Evolutionary conservation across 2,113 vertebrate genomes (phyloP).

Genomic region (Balaeniceps rex): DNA sequence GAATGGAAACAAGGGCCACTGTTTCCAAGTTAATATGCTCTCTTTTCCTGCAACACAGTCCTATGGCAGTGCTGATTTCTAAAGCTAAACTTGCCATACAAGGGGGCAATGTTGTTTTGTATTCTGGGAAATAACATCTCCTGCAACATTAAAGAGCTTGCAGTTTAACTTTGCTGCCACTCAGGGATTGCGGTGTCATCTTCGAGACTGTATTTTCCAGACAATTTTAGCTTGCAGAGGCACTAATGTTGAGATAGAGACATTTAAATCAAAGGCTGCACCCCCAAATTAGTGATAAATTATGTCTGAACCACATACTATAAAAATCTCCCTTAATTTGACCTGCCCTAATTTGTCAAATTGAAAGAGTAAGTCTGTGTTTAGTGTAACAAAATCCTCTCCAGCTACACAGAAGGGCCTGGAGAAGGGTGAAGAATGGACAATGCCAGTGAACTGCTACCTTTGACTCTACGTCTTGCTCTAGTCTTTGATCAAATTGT

Average conservation of each 20-base stretch:
- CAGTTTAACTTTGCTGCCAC: neutral
- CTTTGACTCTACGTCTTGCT: neutral
- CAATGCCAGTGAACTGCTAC: neutral
- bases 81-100: neutral
- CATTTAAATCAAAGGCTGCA: neutral
- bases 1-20: neutral
- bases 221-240: neutral
- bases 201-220: neutral
- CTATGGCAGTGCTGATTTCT: neutral
- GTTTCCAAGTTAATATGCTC: neutral
- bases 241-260: neutral
- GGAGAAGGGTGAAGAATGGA: neutral
- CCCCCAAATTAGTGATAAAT: neutral
- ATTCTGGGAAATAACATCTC: neutral
- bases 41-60: neutral
- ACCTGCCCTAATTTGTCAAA: neutral
- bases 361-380: neutral
- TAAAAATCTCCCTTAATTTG: neutral
- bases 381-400: neutral
- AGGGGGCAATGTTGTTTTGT: neutral
- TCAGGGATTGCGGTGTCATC: neutral
- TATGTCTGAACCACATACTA: neutral
- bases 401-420: neutral
- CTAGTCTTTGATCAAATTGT: neutral
- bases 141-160: neutral